A percentile compares a stretch with the other conserved stretches of the same genome.
Evolutionary conservation across 2,113 vertebrate species (phyloP).

Genomic region (Stigmatopora nigra): DNA sequence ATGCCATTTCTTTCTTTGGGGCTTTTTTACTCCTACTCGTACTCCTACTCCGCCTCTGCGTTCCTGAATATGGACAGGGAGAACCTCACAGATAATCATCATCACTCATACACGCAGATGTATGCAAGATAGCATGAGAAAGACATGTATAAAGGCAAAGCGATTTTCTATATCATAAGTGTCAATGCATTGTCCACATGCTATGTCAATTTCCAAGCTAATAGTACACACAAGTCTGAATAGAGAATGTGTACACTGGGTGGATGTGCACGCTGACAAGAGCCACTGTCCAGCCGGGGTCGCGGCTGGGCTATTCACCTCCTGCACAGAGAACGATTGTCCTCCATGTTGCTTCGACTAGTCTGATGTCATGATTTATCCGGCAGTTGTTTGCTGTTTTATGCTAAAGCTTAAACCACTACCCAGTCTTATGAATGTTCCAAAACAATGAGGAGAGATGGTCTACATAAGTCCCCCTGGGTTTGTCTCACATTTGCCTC

Average conservation of each 20-base stretch:
- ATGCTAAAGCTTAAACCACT: conserved; percentile 36
- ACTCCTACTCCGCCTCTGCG: conserved; percentile 63
- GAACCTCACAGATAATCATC: conserved; percentile 12
- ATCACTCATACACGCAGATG: conserved; percentile 22
- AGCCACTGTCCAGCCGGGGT: conserved; percentile 60
- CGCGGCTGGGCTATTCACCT: conserved; percentile 49
- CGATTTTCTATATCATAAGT: conserved; percentile 37
- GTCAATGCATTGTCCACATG: conserved; percentile 42
- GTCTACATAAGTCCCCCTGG: neutral
- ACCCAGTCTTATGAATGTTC: conserved; percentile 15
- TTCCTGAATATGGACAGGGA: conserved; percentile 46
- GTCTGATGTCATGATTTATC: conserved; percentile 68
- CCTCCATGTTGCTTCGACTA: conserved; percentile 47
- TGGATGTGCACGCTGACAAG: conserved; percentile 47
- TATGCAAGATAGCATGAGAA: neutral
- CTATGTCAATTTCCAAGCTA: conserved; percentile 41
- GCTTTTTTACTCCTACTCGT: conserved; percentile 65
- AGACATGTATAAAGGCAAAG: conserved; percentile 13
- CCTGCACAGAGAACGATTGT: conserved; percentile 68
- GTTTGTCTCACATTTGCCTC: conserved; percentile 67
- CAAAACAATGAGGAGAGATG: neutral
- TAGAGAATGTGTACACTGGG: conserved; percentile 19
- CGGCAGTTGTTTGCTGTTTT: conserved; percentile 33
- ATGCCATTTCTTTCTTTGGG: conserved; percentile 42
- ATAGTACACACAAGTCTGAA: conserved; percentile 16